A percentile compares a stretch with the other conserved stretches of the same genome.
phyloP scores from a whole-genome alignment of 1,140 invertebrate genomes.

The Zaprionus tsacasi region DNA sequence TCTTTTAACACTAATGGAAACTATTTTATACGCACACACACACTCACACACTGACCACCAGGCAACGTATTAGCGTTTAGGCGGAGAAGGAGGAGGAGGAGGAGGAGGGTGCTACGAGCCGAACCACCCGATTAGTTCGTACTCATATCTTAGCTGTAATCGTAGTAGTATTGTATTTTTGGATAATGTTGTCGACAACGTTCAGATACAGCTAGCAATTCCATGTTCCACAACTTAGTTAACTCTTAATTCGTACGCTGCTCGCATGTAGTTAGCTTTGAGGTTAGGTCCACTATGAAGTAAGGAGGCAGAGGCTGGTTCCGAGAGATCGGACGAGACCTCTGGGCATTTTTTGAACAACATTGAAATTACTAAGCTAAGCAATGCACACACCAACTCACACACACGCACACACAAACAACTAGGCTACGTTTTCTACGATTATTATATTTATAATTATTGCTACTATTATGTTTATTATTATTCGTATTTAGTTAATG shows the following conservation, averaged over 20 bases:
- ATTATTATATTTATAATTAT: conserved; percentile 8
- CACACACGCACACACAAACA: conserved; percentile 19
- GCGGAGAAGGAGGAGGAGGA: conserved; percentile 34
- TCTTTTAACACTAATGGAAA: not conserved
- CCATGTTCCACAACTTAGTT: conserved; percentile 79
- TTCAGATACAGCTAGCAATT: conserved; percentile 79
- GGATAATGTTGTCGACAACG: conserved; percentile 51
- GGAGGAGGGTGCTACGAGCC: not conserved
- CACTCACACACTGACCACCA: conserved; percentile 51
- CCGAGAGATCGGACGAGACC: not conserved
- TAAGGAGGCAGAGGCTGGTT: conserved; percentile 29
- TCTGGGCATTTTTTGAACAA: conserved; percentile 51
- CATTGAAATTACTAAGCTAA: conserved; percentile 55
- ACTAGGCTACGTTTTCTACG: conserved; percentile 30
- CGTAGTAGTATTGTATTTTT: conserved; percentile 45
- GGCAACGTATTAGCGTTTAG: conserved; percentile 77
- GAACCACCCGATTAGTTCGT: conserved; percentile 39
- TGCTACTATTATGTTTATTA: conserved; percentile 14
- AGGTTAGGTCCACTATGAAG: conserved; percentile 14
- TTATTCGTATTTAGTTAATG: conserved; percentile 46
- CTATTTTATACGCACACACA: conserved; percentile 19
- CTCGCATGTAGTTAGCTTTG: conserved; percentile 26
- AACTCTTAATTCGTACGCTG: conserved; percentile 26
- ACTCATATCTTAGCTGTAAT: conserved; percentile 16
- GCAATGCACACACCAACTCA: not conserved